Base-by-base conservation (phyloP, 2,888 invertebrate species). In the Dicranocentrus wangi region DNA sequence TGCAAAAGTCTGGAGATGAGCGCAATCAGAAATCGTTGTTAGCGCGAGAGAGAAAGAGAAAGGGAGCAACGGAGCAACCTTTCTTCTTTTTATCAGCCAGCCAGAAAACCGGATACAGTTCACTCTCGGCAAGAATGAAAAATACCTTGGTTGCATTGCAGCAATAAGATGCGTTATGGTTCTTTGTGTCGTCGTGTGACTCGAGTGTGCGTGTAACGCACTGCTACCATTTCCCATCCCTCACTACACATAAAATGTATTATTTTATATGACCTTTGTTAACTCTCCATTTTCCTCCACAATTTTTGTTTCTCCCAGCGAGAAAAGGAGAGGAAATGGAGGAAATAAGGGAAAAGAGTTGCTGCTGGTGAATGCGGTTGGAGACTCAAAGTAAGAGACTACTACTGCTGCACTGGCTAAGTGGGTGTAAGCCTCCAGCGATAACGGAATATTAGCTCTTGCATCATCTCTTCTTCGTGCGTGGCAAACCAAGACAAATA, bases 401-500 rank as follows among this genome's bases (percentile, higher is more conserved):
- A n/a, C n/a, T n/a, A n/a, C n/a, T n/a, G 25, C 25, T 19, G 71
- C 47, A 61, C 71, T 47, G 43, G 10, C 21, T 51, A 7, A 53
- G 15, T 63, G 17, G 65, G 39, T n/a, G 42, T 76, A 77, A 69
- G 60, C 61, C 51, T 69, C 21, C 32, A 61, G 69, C 69, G 43
- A 47, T 69, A 27, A 69, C 61, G 69, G 69, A 77, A n/a, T n/a
- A n/a, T n/a, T 75, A 75, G 55, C 55, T 55, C 55, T 43, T 66
- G 58, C 66, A 66, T 58, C 75, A n/a, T 73, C 65, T 65, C 65
- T 27, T 47, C 21, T 39, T 66, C 66, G 75, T 75, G 75, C 75
- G 75, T 75, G 75, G 75, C 66, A 68, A 76, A 32, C 66, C 76
- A 55, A 76, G 76, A 76, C 66, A 76, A 76, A 76, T 68, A 75